Evolutionary conservation across 2,888 invertebrate genomes (phyloP).

Genomic region (Parnassius apollo): DNA sequence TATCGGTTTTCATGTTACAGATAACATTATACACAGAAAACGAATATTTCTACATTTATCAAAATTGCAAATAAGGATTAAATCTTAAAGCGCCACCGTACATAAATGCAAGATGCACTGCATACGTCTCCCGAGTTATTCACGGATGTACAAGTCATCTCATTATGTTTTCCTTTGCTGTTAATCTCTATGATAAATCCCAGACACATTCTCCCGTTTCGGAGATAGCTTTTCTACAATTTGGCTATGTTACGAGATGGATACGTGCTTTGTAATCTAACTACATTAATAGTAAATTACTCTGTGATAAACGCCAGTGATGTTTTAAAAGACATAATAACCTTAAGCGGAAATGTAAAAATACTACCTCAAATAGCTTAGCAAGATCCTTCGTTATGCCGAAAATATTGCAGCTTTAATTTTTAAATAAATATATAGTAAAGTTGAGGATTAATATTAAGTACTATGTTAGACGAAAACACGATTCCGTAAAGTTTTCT

Average conservation of each 20-base stretch:
- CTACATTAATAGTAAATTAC: slow-evolving; percentile 22
- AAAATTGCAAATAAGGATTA: too few relatives aligned
- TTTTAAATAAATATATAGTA: too few relatives aligned
- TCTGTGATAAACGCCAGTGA: slow-evolving; percentile 4
- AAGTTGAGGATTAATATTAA: too few relatives aligned
- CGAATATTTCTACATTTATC: too few relatives aligned
- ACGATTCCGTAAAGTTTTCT: too few relatives aligned
- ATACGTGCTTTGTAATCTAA: slow-evolving; percentile 16
- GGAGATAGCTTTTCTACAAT: slow-evolving; percentile 21
- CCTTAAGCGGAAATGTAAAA: too few relatives aligned
- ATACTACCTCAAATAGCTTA: too few relatives aligned
- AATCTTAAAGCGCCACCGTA: neutral
- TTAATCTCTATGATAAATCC: slow-evolving; percentile 24
- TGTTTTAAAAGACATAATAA: neutral
- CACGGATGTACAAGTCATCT: slow-evolving; percentile 8
- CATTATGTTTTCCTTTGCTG: slow-evolving; percentile 20
- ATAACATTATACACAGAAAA: too few relatives aligned
- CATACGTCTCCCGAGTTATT: slow-evolving; percentile 13
- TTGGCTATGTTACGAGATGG: slow-evolving; percentile 15
- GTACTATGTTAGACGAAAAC: too few relatives aligned
- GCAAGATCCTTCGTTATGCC: too few relatives aligned
- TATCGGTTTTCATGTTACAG: neutral
- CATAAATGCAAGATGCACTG: slow-evolving; percentile 10
- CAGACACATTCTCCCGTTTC: slow-evolving; percentile 18
- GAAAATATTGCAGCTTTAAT: too few relatives aligned